Percentiles rank a stretch among this genome's conserved stretches.
phyloP scores from a whole-genome alignment of 2,797 vertebrate genomes.

The Florisuga fusca region DNA sequence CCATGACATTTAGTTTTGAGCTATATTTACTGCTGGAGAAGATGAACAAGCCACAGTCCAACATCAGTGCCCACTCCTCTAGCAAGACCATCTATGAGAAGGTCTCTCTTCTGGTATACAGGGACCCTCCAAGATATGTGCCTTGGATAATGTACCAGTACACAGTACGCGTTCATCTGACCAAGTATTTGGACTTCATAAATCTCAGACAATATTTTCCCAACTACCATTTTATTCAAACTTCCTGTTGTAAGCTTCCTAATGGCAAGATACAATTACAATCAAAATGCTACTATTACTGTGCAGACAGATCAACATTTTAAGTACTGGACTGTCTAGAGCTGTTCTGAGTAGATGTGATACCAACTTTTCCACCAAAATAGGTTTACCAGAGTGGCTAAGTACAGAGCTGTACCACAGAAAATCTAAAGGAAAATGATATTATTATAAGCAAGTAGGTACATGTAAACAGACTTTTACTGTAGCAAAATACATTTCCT shows the following conservation, averaged over 20 bases:
- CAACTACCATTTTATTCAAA: not conserved
- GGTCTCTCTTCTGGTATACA: not conserved
- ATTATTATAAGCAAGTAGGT: not conserved
- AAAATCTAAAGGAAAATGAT: not conserved
- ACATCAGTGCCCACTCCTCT: rapidly evolving
- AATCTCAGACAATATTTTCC: not conserved
- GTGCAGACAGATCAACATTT: not conserved
- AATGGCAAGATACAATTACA: not conserved
- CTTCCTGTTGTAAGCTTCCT: not conserved
- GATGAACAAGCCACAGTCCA: not conserved
- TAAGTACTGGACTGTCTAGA: not conserved
- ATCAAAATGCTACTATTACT: not conserved
- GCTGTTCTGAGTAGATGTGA: not conserved
- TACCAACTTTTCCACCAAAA: not conserved
- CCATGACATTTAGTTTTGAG: not conserved
- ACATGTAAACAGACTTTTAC: not conserved
- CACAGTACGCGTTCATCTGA: not conserved
- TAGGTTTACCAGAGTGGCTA: not conserved
- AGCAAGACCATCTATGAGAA: not conserved
- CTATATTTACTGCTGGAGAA: not conserved
- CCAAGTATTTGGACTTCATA: not conserved
- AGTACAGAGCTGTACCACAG: not conserved
- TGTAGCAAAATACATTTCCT: not conserved
- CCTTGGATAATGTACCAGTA: not conserved
- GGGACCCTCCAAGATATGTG: not conserved